phyloP scores from a whole-genome alignment of 2,888 invertebrate genomes.

The Hirtodrosophila duncani region DNA sequence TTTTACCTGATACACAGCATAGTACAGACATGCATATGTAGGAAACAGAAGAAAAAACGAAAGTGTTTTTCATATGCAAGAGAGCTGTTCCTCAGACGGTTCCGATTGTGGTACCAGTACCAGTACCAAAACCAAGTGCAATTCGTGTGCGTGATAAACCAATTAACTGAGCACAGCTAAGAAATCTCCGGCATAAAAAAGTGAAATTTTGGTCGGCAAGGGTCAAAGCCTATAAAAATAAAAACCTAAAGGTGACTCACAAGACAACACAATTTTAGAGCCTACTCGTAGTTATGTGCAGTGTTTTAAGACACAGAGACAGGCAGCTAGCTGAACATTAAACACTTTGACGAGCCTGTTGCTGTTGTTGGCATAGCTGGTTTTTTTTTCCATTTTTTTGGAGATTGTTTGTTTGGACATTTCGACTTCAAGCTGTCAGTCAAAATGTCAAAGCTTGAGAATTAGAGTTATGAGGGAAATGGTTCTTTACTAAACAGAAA shows the following conservation, averaged over 20 bases:
- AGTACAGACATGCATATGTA: background rate
- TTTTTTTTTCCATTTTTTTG: background rate
- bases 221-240: conserved; percentile 8
- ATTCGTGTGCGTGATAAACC: conserved; percentile 66
- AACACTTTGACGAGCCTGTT: too few species aligned
- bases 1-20: conserved; percentile 10
- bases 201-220: conserved; percentile 14
- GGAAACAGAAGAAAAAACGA: conserved; percentile 42
- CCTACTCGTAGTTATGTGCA: too few species aligned
- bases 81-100: conserved; percentile 24
- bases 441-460: conserved; percentile 34
- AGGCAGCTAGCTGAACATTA: too few species aligned
- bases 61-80: conserved; percentile 60
- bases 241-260: too few species aligned
- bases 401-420: conserved; percentile 38
- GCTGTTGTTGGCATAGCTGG: background rate
- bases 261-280: too few species aligned
- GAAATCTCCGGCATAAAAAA: conserved; percentile 5
- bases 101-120: conserved; percentile 32
- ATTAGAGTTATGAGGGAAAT: background rate
- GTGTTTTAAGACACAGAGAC: too few species aligned
- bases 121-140: too few species aligned
- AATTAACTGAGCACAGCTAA: conserved; percentile 46
- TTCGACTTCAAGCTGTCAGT: too few species aligned
- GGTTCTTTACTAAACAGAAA: too few species aligned